Evolutionary conservation across 2,113 vertebrate genomes (phyloP).

Genomic region (Okapia johnstoni): DNA sequence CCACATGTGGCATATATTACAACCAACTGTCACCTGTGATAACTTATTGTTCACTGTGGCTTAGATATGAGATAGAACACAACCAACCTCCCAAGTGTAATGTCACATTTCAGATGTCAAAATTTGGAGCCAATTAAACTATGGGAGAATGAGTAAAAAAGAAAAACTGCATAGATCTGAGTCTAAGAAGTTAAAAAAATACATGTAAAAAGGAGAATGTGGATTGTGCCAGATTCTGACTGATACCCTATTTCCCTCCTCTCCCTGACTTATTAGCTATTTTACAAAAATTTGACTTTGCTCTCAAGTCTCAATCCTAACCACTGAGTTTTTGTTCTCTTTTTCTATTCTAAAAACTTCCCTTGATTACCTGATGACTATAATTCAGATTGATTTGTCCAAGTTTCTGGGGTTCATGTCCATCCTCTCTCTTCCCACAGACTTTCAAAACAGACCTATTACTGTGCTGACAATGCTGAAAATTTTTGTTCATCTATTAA

Average conservation of each 20-base stretch:
- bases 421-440: fast-evolving
- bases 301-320: not conserved
- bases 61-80: not conserved
- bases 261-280: not conserved
- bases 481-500: not conserved
- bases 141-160: not conserved
- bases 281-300: not conserved
- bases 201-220: not conserved
- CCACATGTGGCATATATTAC: not conserved
- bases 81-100: not conserved
- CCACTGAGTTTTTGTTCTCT: not conserved
- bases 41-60: not conserved
- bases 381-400: not conserved
- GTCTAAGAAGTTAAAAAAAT: not conserved
- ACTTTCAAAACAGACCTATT: not conserved
- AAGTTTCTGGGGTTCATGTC: not conserved
- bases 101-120: not conserved
- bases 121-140: not conserved
- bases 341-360: not conserved
- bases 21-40: not conserved
- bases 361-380: not conserved
- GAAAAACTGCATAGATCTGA: not conserved
- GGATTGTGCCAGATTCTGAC: not conserved
- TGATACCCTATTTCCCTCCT: not conserved
- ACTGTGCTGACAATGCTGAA: not conserved